Percentiles rank a stretch among this genome's conserved stretches.
Conservation (phyloP, 2,113 vertebrate species). For the Marcusenius ussheri region DNA sequence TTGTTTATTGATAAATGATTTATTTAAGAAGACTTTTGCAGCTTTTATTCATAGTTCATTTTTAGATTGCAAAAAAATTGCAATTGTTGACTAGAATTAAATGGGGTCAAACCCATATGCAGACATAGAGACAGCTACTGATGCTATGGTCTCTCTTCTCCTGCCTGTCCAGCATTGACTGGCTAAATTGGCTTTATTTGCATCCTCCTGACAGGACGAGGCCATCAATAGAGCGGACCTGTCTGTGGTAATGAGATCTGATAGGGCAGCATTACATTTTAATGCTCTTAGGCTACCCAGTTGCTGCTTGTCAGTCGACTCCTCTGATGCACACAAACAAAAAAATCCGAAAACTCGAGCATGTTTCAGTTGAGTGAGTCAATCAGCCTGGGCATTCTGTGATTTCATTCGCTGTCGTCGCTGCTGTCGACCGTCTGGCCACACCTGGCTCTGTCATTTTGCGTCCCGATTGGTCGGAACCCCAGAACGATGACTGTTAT, state of each 20-base stretch:
- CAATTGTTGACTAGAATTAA: background rate
- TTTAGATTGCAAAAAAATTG: background rate
- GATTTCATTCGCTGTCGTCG: background rate
- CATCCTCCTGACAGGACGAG: background rate
- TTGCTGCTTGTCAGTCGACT: background rate
- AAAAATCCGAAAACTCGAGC: background rate
- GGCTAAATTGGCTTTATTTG: background rate
- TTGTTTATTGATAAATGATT: background rate
- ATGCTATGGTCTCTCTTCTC: background rate
- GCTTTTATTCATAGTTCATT: background rate
- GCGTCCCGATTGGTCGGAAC: background rate
- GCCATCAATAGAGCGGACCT: background rate
- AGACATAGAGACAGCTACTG: background rate
- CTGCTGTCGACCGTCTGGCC: background rate
- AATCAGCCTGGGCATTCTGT: background rate
- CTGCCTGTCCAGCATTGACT: background rate
- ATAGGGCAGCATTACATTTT: background rate
- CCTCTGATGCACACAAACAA: background rate
- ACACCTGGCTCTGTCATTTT: background rate
- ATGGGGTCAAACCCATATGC: background rate
- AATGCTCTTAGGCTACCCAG: background rate
- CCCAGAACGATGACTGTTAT: background rate
- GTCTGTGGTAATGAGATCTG: slow-evolving; percentile 2
- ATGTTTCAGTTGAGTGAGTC: background rate
- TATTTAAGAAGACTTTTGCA: background rate